Base-by-base conservation (phyloP, 2,888 invertebrate genomes). In the Serripes groenlandicus region DNA sequence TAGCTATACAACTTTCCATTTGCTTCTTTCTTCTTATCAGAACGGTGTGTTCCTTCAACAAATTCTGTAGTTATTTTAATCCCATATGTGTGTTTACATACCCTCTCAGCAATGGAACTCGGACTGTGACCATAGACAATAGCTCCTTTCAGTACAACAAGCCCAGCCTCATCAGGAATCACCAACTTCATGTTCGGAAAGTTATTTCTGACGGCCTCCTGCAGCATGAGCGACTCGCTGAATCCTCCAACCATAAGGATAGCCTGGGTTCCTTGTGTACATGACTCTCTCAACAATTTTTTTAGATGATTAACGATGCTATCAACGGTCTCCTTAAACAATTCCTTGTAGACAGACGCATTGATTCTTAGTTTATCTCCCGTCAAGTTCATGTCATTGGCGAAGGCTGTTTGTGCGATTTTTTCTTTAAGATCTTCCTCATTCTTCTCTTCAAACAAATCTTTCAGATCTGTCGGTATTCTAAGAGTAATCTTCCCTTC, bases 31-130 rank as follows among this genome's bases (percentile, higher is more conserved):
- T 37, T 66, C 23, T 34, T 18, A 23, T 7, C 11, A 26, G 18
- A 21, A 37, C 18, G 26, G 42, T 66, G 66, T 23, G 7, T 34
- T 3, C 42, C 35, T 9, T 66, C 42, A 3, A 30, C 28, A 28
- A 35, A 37, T 1, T 18, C 23, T 30, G 7, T 15, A 34, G 3
- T 3, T 26, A 21, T 23, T 37, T 37, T 28, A 37, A 66, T 28
- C 26, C 66, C 66, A 23, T 66, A 66, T 11, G 66, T 66, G 35
- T 66, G 37, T 28, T 37, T 66, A 28, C 66, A 66, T n/a, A 66
- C 66, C 28, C 66, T 35, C 37, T 66, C 66, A 3, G 37, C 21
- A 23, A 66, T 66, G 37, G 37, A 18, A 11, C n/a, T 26, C 1
- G 66, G 66, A 9, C 23, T 66, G 42, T 66, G 35, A 3, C 66